Base-by-base conservation (phyloP, 2,888 invertebrate genomes). In the Dryadula phaetusa region DNA sequence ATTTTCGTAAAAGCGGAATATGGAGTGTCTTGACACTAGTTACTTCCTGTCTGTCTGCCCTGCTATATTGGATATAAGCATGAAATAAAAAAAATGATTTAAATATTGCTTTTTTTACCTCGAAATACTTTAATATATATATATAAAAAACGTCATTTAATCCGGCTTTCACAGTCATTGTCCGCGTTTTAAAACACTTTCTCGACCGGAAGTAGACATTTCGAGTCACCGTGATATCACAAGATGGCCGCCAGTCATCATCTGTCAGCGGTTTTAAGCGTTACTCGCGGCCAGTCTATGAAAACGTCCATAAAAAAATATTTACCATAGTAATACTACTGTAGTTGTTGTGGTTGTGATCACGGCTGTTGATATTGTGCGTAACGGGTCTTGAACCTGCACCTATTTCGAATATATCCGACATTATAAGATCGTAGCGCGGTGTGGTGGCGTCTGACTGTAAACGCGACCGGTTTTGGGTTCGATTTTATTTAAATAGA, bases 221-320 rank as follows among this genome's bases (percentile, higher is more conserved):
- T 67, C 67, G 49, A 70, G 71, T 72, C 72, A 71, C 70, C 56
- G 71, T 72, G 70, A 70, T 69, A 60, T 60, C 72, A 77, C 77
- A 73, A 69, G 66, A 76, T 74, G 77, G 78, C 74, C 5, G 76
- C 79, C 70, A 77, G 81, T 79, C 77, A 77, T 76, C 72, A 49
- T 62, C 42, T 62, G 74, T 76, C 79, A 77, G 79, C 78, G 60
- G 60, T 60, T 60, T 60, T 46, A 20, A 22, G 37, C 28, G 44
- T 18, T 34, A 20, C 54, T 54, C 32, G 54, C 54, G 28, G 28
- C 46, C 28, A 60, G 60, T 62, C 49, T 34, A 34, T 34, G 34
- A 62, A 47, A 62, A 62, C 18, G 42, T 62, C 16, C 22, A 49
- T 62, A 56, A 60, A 60, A n/a, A 60, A 60, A 60, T 28, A 52